Percentiles rank a stretch among this genome's conserved stretches.
phyloP scores from a whole-genome alignment of 2,888 invertebrate genomes.

The Perizoma affinitatum region DNA sequence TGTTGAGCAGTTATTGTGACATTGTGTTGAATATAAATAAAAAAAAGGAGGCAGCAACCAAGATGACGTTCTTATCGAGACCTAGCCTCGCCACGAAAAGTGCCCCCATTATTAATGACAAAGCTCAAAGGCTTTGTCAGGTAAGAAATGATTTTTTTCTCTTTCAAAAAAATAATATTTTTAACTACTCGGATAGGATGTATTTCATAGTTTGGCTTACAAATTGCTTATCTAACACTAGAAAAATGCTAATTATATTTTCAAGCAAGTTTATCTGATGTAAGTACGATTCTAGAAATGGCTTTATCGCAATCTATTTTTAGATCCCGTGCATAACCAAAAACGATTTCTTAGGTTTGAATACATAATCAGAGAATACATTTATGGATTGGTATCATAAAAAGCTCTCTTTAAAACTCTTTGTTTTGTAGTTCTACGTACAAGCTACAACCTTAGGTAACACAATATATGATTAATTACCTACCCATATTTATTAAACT shows the following conservation, averaged over 20 bases:
- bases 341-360: neutral
- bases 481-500: too few species aligned
- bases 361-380: too few species aligned
- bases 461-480: too few species aligned
- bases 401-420: too few species aligned
- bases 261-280: neutral
- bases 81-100: conserved; percentile 12
- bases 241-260: neutral
- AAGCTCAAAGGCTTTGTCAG: too few species aligned
- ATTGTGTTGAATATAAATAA: neutral
- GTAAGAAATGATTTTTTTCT: conserved; percentile 11
- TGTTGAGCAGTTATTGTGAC: neutral
- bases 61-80: conserved; percentile 22
- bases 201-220: neutral
- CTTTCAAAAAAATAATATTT: neutral
- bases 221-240: neutral
- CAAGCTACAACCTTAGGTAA: too few species aligned
- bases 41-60: neutral
- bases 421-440: too few species aligned
- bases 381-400: too few species aligned
- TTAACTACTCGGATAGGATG: too few species aligned
- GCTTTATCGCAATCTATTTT: neutral
- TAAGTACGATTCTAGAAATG: neutral
- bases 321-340: conserved; percentile 28
- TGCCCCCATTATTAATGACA: conserved; percentile 10